Evolutionary conservation across 2,113 vertebrate species (phyloP), one percentile per base, ranked within the genome.

Genomic region (Dolichotis patagonum): DNA sequence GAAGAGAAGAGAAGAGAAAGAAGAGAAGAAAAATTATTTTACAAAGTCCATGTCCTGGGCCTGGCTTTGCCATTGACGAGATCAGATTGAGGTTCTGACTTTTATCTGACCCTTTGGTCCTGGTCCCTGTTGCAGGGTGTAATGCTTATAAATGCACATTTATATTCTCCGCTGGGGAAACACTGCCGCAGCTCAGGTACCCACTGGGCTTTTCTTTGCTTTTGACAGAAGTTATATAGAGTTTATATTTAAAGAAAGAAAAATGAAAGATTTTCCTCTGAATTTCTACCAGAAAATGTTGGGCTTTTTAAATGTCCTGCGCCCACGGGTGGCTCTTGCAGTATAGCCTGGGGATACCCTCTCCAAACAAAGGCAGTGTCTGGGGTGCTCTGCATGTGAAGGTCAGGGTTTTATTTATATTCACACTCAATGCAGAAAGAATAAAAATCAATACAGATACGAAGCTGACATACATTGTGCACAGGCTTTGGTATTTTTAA

Each of bases 181-280:
- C 75, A 83, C 7, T 41, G 0, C 30, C 85, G 26, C 20, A 82
- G 94, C 92, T 91, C 73, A 94, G 92, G 82, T 49, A 85, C 95
- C 95, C 81, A 96, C 97, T 96, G 96, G 94, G 94, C 93, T 96
- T 90, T 97, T 97, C 96, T 98, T 83, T 0, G 32, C 71, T 89
- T 80, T 65, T 96, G 89, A 98, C 82, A 97, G 97, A 83, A 90
- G 43, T 63, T n/a, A 12, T 92, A 49, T 12, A 80, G 49, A 58
- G 56, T 97, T 98, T 97, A 88, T 97, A 91, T 94, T 97, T 94
- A 84, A 88, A 92, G 69, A 96, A 92, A 95, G 82, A 94, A 96
- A 96, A 97, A 90, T 88, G 90, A 71, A 96, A 97, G 92, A 85
- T 41, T 83, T 82, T 92, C 62, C 3, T 80, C 91, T 46, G 82